Conservation (phyloP, 2,113 vertebrate genomes). For the Prionailurus bengalensis region DNA sequence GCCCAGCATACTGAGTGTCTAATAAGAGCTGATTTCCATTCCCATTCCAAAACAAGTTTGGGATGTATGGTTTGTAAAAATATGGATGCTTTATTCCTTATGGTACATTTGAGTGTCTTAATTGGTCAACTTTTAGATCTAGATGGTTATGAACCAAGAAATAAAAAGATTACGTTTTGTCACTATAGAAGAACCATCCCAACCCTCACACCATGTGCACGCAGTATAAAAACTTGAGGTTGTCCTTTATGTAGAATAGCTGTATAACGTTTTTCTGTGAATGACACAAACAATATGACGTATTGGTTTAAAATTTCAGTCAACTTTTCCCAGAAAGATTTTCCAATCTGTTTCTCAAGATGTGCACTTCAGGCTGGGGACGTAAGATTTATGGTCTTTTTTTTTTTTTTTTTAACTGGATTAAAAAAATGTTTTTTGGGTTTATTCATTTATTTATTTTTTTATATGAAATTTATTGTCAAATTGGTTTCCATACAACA, state of each 20-base stretch:
- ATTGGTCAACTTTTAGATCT: background rate
- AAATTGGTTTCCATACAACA: too few relatives aligned
- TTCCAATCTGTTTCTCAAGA: constrained; percentile 29
- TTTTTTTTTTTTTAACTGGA: background rate
- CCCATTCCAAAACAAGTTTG: background rate
- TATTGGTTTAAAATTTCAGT: constrained; percentile 12
- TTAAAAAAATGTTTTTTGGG: too few relatives aligned
- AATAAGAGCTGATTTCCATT: background rate
- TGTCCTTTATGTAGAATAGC: background rate
- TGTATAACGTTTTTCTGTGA: background rate
- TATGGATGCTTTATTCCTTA: background rate
- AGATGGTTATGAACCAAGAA: background rate
- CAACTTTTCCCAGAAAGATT: constrained; percentile 40
- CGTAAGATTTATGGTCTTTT: background rate
- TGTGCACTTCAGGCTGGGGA: background rate
- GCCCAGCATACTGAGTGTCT: background rate
- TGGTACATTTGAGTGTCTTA: background rate
- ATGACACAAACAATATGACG: background rate
- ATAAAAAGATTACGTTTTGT: background rate
- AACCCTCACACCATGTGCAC: background rate
- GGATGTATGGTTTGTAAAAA: background rate
- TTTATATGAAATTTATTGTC: too few relatives aligned
- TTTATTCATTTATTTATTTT: background rate
- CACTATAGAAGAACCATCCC: background rate
- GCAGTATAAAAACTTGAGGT: background rate